These are phyloP conservation scores for Lucifuga dentata DNA, from an alignment of 2,113 vertebrate species.

Conservation along the genomic window DNA sequence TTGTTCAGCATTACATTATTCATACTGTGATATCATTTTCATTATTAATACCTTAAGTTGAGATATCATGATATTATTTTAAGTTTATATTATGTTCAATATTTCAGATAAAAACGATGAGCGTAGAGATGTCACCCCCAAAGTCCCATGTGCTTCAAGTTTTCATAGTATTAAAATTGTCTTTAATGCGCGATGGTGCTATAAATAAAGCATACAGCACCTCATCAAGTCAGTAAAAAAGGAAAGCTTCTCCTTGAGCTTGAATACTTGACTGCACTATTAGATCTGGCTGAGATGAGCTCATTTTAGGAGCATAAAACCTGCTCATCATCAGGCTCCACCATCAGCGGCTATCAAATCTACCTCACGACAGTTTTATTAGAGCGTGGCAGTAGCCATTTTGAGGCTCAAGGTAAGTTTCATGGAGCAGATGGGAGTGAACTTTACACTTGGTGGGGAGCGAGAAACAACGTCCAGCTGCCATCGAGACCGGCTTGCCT, in stretches of 20 bases:
- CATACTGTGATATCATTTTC: too few species aligned
- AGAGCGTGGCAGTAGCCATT: constrained; percentile 36
- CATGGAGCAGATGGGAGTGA: constrained; percentile 70
- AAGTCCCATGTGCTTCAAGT: not conserved
- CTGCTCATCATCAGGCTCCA: constrained; percentile 33
- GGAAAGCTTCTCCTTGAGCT: constrained; percentile 19
- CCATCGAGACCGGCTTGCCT: constrained; percentile 62
- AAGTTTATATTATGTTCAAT: not conserved
- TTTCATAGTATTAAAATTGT: constrained; percentile 13
- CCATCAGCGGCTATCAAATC: constrained; percentile 41
- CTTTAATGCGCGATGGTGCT: constrained; percentile 12
- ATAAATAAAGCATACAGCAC: constrained; percentile 30
- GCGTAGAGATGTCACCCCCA: too few species aligned
- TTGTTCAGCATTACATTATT: too few species aligned
- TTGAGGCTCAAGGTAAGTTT: constrained; percentile 43
- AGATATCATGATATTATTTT: too few species aligned
- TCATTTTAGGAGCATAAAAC: constrained; percentile 25
- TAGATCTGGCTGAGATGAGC: constrained; percentile 23
- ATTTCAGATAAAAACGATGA: not conserved
- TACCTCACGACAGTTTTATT: constrained; percentile 49
- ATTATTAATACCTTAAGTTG: too few species aligned
- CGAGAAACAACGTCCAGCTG: constrained; percentile 67
- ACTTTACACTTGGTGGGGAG: constrained; percentile 78
- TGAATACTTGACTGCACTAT: not conserved
- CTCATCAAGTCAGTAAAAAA: constrained; percentile 34